Evolutionary conservation across 1,140 invertebrate species (phyloP), one percentile per base, ranked within the genome.

Genomic region (Drosophila guanche): DNA sequence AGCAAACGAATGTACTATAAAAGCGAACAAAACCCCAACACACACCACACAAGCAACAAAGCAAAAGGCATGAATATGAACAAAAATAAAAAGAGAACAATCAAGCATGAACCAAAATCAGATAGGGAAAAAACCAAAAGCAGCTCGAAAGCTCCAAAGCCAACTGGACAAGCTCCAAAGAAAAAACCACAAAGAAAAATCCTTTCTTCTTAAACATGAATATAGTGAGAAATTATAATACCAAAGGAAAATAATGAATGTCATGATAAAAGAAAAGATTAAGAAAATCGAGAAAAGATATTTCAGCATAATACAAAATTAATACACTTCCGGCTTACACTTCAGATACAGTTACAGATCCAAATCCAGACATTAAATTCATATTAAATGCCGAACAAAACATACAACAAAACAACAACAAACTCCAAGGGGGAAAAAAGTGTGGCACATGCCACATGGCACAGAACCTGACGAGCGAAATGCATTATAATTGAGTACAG

Each of bases 131-230:
- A 48, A 61, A n/a, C n/a, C 56, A 55, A 76, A 66, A 62, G 63
- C 4, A 68, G 54, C 33, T 67, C 65, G 60, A 83, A 81, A 65
- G 43, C 55, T 52, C 16, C 16, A 20, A 20, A 20, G 65, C 63
- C 33, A 33, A 60, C 58, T 60, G 46, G 68, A 76, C 56, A 55
- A 6, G 42, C 53, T 33, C 51, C 40, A 66, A 51, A 65, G 12
- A 46, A 23, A 41, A 54, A 22, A 61, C 23, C 29, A 27, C 47
- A 48, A 73, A 47, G 53, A 46, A 81, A 74, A 75, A 81, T 90
- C 89, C 83, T 90, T 90, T 90, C 89, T 90, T 89, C 84, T 90
- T 85, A 76, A 84, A 58, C 43, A 23, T 25, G 41, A 51, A 68
- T 62, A 67, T 68, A 12, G 52, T 27, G 29, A 71, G 80, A 52